Conservation (phyloP, 2,113 vertebrate genomes). For the Malurus cyaneus region DNA sequence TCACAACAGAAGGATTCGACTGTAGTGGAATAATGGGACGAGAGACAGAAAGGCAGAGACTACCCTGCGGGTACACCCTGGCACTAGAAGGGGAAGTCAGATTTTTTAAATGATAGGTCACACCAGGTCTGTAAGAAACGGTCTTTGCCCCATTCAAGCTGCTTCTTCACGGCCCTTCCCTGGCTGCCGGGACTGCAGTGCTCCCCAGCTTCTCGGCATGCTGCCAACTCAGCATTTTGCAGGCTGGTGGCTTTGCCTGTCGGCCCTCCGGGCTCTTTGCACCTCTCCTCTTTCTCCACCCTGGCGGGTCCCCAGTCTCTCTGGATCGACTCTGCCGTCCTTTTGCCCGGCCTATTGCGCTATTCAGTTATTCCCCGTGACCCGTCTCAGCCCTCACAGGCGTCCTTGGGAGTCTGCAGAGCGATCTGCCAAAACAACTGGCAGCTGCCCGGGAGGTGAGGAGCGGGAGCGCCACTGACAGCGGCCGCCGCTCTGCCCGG, state of each 20-base stretch:
- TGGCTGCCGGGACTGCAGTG: background rate
- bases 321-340: background rate
- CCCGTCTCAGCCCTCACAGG: background rate
- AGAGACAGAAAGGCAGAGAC: background rate
- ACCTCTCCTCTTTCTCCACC: background rate
- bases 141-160: background rate
- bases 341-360: background rate
- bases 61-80: slow-evolving; percentile 13
- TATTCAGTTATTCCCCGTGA: background rate
- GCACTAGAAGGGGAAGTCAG: background rate
- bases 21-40: slow-evolving; percentile 30
- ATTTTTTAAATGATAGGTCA: background rate
- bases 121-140: background rate
- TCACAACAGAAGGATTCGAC: slow-evolving; percentile 50
- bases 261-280: background rate
- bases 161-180: background rate
- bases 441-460: background rate
- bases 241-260: background rate
- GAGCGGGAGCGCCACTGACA: background rate
- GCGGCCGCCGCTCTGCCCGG: background rate
- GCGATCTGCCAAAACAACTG: background rate
- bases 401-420: background rate
- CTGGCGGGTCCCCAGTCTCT: background rate
- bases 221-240: background rate
- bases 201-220: background rate